These are phyloP conservation scores for Hydrozoanthus gracilis DNA, from an alignment of 92 coral and sea anemone genomes.

Conservation along the genomic window DNA sequence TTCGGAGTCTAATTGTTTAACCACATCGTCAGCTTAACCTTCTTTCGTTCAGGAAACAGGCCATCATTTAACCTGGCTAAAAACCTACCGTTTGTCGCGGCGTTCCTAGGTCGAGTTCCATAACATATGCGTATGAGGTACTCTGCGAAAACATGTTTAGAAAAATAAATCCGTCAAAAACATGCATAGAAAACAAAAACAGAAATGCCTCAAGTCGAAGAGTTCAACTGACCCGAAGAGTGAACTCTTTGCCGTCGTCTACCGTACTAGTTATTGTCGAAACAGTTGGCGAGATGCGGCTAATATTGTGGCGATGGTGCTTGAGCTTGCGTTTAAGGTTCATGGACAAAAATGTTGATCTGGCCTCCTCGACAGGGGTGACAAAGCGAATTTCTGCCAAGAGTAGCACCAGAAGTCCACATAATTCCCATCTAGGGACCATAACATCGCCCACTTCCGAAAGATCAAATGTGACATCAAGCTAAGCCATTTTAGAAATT, in stretches of 20 bases:
- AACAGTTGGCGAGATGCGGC: conserved; percentile 27
- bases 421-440: conserved; percentile 69
- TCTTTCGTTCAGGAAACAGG: too few species aligned
- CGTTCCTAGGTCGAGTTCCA: conserved; percentile 82
- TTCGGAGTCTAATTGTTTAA: not conserved
- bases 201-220: not conserved
- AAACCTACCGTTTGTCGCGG: conserved; percentile 87
- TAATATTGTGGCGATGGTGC: conserved; percentile 55
- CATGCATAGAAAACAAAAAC: conserved; percentile 1
- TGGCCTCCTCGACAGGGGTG: conserved; percentile 39
- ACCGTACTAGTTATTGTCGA: conserved; percentile 30
- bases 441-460: conserved; percentile 68
- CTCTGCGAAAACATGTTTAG: conserved; percentile 62
- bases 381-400: conserved; percentile 19
- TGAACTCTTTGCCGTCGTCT: conserved; percentile 84
- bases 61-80: too few species aligned
- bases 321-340: conserved; percentile 80
- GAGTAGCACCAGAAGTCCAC: conserved; percentile 50
- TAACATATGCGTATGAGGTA: conserved; percentile 95
- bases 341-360: conserved; percentile 71
- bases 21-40: too few species aligned
- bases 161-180: conserved; percentile 10
- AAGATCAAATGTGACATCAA: conserved; percentile 61
- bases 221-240: conserved; percentile 67
- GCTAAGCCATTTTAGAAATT: conserved; percentile 3